Evolutionary conservation across 1,140 invertebrate genomes (phyloP).

Genomic region (Paraescarpia echinospica): DNA sequence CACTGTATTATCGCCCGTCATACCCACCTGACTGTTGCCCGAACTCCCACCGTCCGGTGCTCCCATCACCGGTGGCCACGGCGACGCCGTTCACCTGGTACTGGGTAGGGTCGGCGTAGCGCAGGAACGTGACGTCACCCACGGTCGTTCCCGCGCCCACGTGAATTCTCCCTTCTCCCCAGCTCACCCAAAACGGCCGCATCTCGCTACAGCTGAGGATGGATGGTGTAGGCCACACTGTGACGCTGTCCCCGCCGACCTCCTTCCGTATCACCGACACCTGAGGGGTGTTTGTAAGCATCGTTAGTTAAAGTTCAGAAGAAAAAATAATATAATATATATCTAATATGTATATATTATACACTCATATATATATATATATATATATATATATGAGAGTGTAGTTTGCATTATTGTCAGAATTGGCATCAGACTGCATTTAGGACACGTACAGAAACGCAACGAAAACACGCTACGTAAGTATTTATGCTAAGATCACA

Average conservation of each 20-base stretch:
- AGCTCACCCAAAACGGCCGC: background rate
- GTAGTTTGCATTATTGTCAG: too few species aligned
- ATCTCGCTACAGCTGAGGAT: background rate
- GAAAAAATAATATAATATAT: too few species aligned
- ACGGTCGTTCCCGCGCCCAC: background rate
- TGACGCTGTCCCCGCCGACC: background rate
- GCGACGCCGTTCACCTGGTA: slow-evolving; percentile 9
- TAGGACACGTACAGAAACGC: too few species aligned
- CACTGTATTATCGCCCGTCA: background rate
- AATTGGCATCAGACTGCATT: too few species aligned
- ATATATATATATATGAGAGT: too few species aligned
- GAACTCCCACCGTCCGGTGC: background rate
- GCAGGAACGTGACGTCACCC: background rate
- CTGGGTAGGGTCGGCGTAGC: background rate
- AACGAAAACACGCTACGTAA: too few species aligned
- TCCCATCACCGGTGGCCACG: background rate
- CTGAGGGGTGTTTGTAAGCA: background rate
- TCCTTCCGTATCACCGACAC: background rate
- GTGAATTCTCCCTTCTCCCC: background rate
- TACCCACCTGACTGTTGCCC: background rate
- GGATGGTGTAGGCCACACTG: background rate
- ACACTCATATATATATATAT: too few species aligned
- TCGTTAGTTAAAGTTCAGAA: too few species aligned
- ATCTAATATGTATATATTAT: too few species aligned
- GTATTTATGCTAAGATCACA: too few species aligned